Evolutionary conservation across 2,797 vertebrate genomes (phyloP), one percentile per base, ranked within the genome.

Genomic region (Alauda arvensis): DNA sequence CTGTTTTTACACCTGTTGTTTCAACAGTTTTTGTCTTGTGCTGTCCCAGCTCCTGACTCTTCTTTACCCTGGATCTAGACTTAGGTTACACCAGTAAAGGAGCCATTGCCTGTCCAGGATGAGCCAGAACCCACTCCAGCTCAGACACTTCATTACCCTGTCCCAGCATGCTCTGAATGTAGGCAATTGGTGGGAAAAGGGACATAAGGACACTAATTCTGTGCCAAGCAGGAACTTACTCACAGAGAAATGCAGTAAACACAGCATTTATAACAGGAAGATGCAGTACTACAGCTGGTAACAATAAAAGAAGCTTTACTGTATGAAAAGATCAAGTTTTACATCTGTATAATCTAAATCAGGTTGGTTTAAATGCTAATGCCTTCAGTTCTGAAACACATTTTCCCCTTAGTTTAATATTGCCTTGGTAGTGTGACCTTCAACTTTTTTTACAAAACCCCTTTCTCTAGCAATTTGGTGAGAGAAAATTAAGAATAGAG

Each of bases 251-350:
- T 39, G 28, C 34, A 86, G 51, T 71, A 93, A 92, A 88, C 63
- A 75, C 42, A 76, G 28, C 63, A 65, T 85, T 92, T 92, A 39
- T 60, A 91, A 76, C 39, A 75, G 39, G 40, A 61, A 87, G 63
- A 80, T 81, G 33, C 79, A 83, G 25, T 63, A 55, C 31, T 91
- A 87, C 79, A 93, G 52, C 72, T 88, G 48, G 60, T 80, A 91
- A 80, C 74, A 88, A 83, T 91, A 79, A 80, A 75, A 76, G 63
- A 92, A 56, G 77, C 42, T 88, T 90, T 67, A 63, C 40, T 76
- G 49, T 46, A 92, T 77, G 79, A 85, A 91, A 95, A 92, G 77
- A 88, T 88, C 56, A 91, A 63, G 61, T 92, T 94, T 92, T 93
- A 90, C 90, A 85, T 83, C 87, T 87, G 56, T 90, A 81, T 85